Base-by-base conservation (phyloP, 2,888 invertebrate species). In the Microctonus hyperodae region DNA sequence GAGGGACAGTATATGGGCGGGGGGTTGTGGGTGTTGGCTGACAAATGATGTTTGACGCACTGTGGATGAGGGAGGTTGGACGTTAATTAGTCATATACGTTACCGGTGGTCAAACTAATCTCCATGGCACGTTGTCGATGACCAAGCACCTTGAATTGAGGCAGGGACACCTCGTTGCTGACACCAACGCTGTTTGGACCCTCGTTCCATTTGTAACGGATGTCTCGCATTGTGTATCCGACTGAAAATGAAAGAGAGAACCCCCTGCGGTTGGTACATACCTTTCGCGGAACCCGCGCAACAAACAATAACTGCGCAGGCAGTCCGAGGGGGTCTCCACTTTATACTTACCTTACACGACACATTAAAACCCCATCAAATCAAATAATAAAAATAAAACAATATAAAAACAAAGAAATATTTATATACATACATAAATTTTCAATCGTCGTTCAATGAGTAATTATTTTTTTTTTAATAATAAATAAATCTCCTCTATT, bases 181-280 rank as follows among this genome's bases (percentile, higher is more conserved):
- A 96, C 95, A 87, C 95, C 95, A 86, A 97, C 95, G 86, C 96
- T 95, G 89, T 94, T 92, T 85, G 93, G 92, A 82, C 95, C 95
- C 88, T 95, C 94, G 89, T 95, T 94, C 96, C 96, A 96, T 87
- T 94, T 94, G 92, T 96, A 96, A 85, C 95, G 92, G 90, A 96
- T 96, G 91, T 96, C 96, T 89, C 94, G 90, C 95, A 95, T 96
- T 88, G 96, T 96, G 92, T 96, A 96, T 90, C 96, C 96, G 92
- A 96, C 96, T 96, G 91, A 87, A 87, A 86, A 83, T 78, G 76
- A 81, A 78, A 83, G 78, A 83, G 81, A 82, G 80, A 81, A 78
- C 82, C 83, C 83, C 81, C 81, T 63, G 78, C 80, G 79, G 80
- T 82, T 81, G 79, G 76, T 82, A 81, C 81, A 81, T 81, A 81